A percentile compares a stretch with the other conserved stretches of the same genome.
Conservation (phyloP, 2,113 vertebrate genomes). For the Xyrauchen texanus region DNA sequence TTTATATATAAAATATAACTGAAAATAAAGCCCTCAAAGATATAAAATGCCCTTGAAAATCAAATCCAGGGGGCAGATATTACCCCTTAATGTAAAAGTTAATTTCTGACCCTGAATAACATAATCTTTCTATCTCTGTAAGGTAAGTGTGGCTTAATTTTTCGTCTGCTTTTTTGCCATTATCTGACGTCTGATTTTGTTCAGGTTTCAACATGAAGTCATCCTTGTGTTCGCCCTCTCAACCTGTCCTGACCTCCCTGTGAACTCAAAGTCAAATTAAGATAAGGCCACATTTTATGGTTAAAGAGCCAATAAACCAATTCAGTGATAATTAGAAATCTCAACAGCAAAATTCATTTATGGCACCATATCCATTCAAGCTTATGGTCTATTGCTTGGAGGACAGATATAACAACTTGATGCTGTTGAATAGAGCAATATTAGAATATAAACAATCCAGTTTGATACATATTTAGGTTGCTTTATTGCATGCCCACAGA, state of each 20-base stretch:
- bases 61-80: too few relatives aligned
- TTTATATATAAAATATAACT: too few relatives aligned
- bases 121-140: too few relatives aligned
- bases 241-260: conserved; percentile 33
- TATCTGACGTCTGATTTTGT: conserved; percentile 14
- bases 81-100: too few relatives aligned
- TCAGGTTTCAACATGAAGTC: background rate
- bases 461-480: background rate
- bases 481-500: background rate
- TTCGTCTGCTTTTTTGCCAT: background rate
- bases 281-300: conserved; percentile 52
- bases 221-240: background rate
- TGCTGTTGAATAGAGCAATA: background rate
- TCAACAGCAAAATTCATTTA: conserved; percentile 46
- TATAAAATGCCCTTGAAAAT: too few relatives aligned
- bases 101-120: too few relatives aligned
- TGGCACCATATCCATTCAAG: conserved; percentile 13
- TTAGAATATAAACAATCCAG: too few relatives aligned
- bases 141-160: background rate
- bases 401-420: background rate
- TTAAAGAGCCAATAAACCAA: conserved; percentile 53
- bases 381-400: conserved; percentile 19
- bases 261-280: conserved; percentile 56
- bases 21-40: too few relatives aligned
- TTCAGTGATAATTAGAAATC: conserved; percentile 54